A percentile compares a stretch with the other conserved stretches of the same genome.
Evolutionary conservation across 2,113 vertebrate species (phyloP).

Genomic region (Vulpes vulpes): DNA sequence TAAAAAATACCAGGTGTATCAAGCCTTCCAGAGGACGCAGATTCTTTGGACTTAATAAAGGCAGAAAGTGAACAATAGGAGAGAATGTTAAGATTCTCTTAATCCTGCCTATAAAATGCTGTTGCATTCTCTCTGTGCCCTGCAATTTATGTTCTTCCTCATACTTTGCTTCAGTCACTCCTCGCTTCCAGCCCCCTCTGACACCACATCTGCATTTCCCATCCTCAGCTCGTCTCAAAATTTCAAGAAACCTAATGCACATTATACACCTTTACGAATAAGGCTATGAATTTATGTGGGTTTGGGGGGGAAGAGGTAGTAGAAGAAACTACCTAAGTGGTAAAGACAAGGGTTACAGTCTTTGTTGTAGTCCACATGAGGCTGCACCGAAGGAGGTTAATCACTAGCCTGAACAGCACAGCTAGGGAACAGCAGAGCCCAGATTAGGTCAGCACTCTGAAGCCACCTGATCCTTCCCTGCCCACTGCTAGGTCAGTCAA

Average conservation of each 20-base stretch:
- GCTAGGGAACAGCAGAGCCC: not conserved
- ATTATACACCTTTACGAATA: not conserved
- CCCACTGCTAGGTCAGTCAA: not conserved
- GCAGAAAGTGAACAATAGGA: not conserved
- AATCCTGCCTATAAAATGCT: not conserved
- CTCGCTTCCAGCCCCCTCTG: not conserved
- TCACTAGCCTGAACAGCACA: not conserved
- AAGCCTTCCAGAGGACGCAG: not conserved
- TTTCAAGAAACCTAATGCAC: not conserved
- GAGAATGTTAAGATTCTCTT: not conserved
- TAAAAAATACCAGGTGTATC: slow-evolving; percentile 7
- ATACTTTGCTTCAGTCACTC: not conserved
- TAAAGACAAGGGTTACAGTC: not conserved
- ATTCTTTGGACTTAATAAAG: slow-evolving; percentile 22
- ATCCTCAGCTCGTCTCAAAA: not conserved
- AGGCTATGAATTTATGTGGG: not conserved
- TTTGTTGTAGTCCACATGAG: not conserved
- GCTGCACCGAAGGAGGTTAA: not conserved
- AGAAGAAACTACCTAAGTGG: not conserved
- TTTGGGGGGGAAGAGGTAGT: not conserved
- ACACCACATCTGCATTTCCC: not conserved
- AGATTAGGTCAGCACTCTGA: not conserved
- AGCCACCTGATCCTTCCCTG: not conserved
- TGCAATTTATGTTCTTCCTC: not conserved
- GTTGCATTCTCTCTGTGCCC: not conserved